Base-by-base conservation (phyloP, 2,888 invertebrate genomes). In the Pachliopta kotzebuea region DNA sequence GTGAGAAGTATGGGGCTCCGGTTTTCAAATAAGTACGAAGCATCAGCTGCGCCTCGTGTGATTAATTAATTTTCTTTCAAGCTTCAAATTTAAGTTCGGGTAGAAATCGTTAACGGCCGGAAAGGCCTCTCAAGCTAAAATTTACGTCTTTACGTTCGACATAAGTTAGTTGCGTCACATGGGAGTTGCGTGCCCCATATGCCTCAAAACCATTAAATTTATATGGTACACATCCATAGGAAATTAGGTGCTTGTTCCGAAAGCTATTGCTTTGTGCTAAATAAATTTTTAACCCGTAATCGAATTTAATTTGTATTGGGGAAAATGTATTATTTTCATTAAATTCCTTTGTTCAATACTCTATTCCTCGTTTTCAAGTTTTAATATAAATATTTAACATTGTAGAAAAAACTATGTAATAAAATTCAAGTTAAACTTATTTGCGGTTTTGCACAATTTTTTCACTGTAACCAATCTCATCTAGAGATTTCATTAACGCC, bases 31-130 rank as follows among this genome's bases (percentile, higher is more conserved):
- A 45, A 45, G n/a, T n/a, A 57, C 61, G 20, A 61, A 68, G 67
- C 68, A 71, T 73, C 68, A 70, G 75, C 72, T 73, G 76, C 77
- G 76, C 76, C 80, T 81, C 78, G 77, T 86, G 85, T 87, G 84
- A 87, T 87, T 89, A 88, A 89, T 90, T 87, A 85, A 86, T 86
- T 88, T 88, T 89, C 88, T 89, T 88, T 88, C 83, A 85, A 84
- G 83, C 83, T 86, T 83, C 79, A 75, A 85, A 84, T 85, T 84
- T 85, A 83, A 86, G 82, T 86, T 84, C 71, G 73, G 83, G 78
- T 80, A 76, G 80, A 84, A 88, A 89, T 88, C 84, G 83, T 89
- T 90, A 89, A 83, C 80, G 76, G 78, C 81, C 85, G 86, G 88
- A 88, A 88, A 81, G 84, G 88, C 88, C 88, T 88, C 86, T 88